These are phyloP conservation scores for Zhuqinia jingwanae DNA, from an alignment of 2,888 invertebrate genomes.

Conservation along the genomic window DNA sequence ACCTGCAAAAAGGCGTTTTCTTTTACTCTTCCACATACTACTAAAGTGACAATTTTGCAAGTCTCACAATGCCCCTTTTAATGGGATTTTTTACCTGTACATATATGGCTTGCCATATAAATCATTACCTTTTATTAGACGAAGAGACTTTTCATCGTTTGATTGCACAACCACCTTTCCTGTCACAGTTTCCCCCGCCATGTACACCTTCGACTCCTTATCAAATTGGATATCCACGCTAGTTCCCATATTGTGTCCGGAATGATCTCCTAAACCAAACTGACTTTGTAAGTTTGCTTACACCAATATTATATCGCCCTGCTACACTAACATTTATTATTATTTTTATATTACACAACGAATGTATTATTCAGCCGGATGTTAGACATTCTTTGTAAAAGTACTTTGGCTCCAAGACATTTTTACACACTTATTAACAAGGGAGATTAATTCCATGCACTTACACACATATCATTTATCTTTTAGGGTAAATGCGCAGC, in stretches of 20 bases:
- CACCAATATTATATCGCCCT: not conserved
- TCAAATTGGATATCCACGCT: constrained; percentile 61
- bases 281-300: not conserved
- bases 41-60: not conserved
- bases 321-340: not conserved
- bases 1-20: constrained; percentile 14
- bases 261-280: constrained; percentile 28
- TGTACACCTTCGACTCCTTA: constrained; percentile 58
- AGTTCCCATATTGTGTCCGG: constrained; percentile 56
- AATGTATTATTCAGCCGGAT: too few relatives aligned
- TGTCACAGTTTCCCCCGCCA: constrained; percentile 64
- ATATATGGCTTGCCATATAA: not conserved
- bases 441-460: not conserved
- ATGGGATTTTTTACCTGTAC: not conserved
- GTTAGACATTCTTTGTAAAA: too few relatives aligned
- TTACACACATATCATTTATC: not conserved
- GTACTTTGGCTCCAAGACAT: too few relatives aligned
- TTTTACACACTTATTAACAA: not conserved
- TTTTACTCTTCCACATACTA: too few relatives aligned
- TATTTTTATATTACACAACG: not conserved
- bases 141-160: constrained; percentile 65
- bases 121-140: constrained; percentile 67
- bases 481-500: not conserved
- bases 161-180: constrained; percentile 63
- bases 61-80: constrained; percentile 25